Base-by-base conservation (phyloP, 2,113 vertebrate species). In the Callorhinus ursinus region DNA sequence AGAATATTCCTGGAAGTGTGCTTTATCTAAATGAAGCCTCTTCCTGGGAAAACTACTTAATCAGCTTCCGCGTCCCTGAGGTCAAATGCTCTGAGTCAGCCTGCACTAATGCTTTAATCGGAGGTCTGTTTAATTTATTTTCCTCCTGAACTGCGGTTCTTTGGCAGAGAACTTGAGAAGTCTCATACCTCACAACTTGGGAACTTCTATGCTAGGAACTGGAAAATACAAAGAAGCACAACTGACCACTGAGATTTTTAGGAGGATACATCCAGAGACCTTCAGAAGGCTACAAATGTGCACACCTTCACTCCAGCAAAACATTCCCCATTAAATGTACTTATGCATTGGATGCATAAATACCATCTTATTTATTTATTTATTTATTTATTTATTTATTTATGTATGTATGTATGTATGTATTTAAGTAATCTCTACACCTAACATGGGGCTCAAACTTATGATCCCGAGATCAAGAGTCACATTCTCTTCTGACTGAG, bases 111-210 rank as follows among this genome's bases (percentile, higher is more conserved):
- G 46, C 67, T n/a, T 74, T 77, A 67, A 51, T 51, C 90, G 31
- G 39, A 83, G 46, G 33, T 61, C 59, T 71, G 51, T 63, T 49
- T 24, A 22, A 69, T 95, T 95, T 83, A 39, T 57, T 92, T 57
- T 94, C 67, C 33, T 76, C 63, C n/a, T 84, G 69, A 67, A 79
- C 87, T 55, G 65, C 90, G 55, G 51, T n/a, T 81, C n/a, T 93
- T 83, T 90, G 89, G 67, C 85, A 59, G 85, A 95, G 79, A 22
- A 72, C 74, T 87, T 83, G 46, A 13, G 89, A 90, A 82, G 87
- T 79, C 59, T 92, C 53, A 77, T 31, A 79, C 46, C 53, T 94
- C 79, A 39, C 13, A 24, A 42, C 7, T 51, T 81, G 79, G 71
- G 65, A 92, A 79, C 80, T 65, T 93, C 85, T 67, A 51, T 53